Evolutionary conservation across 1,140 invertebrate species (phyloP).

Genomic region (Drosophila santomea): DNA sequence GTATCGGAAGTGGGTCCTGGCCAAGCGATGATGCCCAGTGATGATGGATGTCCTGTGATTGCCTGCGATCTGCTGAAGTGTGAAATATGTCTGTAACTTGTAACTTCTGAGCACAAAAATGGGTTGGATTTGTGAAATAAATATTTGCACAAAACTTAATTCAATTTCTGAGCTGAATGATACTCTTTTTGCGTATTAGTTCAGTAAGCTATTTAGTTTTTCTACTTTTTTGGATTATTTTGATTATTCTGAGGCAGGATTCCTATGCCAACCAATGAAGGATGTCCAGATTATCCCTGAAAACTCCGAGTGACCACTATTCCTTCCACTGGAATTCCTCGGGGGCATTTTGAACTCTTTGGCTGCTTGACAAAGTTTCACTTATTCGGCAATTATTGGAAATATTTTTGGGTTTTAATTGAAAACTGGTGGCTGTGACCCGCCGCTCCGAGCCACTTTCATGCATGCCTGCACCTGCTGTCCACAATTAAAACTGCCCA

Average conservation of each 20-base stretch:
- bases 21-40: conserved; percentile 15
- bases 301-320: not conserved
- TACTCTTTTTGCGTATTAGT: too few species aligned
- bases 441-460: conserved; percentile 56
- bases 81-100: conserved; percentile 56
- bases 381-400: conserved; percentile 64
- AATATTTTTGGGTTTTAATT: conserved; percentile 68
- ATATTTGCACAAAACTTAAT: too few species aligned
- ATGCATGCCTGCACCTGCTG: conserved; percentile 69
- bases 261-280: not conserved
- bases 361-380: conserved; percentile 46
- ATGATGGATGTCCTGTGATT: conserved; percentile 41
- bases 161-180: too few species aligned
- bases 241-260: not conserved
- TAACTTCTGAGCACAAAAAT: too few species aligned
- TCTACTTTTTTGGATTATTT: too few species aligned
- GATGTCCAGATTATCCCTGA: not conserved
- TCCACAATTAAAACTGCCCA: conserved; percentile 59
- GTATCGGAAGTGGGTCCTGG: conserved; percentile 43
- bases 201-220: too few species aligned
- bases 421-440: conserved; percentile 36
- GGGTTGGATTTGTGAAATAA: too few species aligned
- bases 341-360: conserved; percentile 6
- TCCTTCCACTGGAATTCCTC: conserved; percentile 6
- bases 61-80: conserved; percentile 47